Conservation (phyloP, 2,888 invertebrate genomes). For the Epinotia demarniana region DNA sequence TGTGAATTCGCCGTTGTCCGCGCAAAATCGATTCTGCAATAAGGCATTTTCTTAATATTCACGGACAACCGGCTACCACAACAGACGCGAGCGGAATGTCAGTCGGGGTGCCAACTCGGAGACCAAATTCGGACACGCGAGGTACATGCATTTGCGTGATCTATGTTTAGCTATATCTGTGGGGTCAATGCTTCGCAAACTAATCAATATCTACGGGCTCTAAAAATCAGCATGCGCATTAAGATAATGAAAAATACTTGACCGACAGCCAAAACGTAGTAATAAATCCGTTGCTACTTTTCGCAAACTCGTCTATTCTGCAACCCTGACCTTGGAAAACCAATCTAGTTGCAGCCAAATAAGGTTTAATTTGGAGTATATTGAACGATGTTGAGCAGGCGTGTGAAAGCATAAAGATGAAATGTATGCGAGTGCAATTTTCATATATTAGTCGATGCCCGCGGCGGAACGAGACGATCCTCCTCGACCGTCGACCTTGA, state of each 20-base stretch:
- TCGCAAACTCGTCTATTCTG: conserved; percentile 44
- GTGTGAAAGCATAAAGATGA: conserved; percentile 26
- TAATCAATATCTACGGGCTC: conserved; percentile 52
- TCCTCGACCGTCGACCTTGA: conserved; percentile 23
- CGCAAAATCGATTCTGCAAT: too few relatives aligned
- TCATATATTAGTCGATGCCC: conserved; percentile 65
- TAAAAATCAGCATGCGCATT: conserved; percentile 57
- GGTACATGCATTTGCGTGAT: too few relatives aligned
- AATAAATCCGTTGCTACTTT: conserved; percentile 61
- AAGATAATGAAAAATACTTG: conserved; percentile 70
- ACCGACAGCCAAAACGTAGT: conserved; percentile 64
- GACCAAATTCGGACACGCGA: too few relatives aligned
- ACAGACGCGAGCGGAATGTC: too few relatives aligned
- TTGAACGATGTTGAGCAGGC: neutral
- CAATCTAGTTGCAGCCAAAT: conserved; percentile 8
- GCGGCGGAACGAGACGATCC: conserved; percentile 16
- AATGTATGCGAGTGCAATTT: conserved; percentile 57
- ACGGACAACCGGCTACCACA: too few relatives aligned
- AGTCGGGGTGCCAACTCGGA: too few relatives aligned
- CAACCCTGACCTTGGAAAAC: neutral
- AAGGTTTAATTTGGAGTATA: conserved; percentile 15
- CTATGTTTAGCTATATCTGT: too few relatives aligned
- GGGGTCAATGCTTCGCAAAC: conserved; percentile 38
- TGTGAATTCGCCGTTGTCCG: too few relatives aligned
- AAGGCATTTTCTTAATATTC: too few relatives aligned